Base-by-base conservation (phyloP, 2,113 vertebrate species). In the Corynorhinus townsendii region DNA sequence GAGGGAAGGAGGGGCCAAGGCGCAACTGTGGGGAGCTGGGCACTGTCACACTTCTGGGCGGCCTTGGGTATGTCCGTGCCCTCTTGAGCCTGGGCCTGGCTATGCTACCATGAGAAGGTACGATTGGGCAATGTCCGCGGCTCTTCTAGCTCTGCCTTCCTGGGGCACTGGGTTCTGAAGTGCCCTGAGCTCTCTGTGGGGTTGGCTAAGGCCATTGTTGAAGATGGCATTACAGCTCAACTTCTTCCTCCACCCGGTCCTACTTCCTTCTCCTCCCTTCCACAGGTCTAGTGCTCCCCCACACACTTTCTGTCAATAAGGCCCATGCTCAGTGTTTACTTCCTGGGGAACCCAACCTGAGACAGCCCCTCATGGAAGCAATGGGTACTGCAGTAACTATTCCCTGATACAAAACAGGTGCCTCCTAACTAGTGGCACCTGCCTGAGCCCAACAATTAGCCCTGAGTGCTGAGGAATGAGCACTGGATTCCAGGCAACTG, bases 41-140 rank as follows among this genome's bases (percentile, higher is more conserved):
- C 7, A 5, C 8, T 30, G 11, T 62, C 30, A n/a, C 14, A 45
- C 2, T 72, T 40, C 7, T 7, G 38, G 43, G n/a, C 9, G 16
- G 17, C 28, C 15, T 52, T 56, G 69, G 49, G 33, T 11, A 16
- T 4, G 68, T 56, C 8, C 33, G 11, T n/a, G 35, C 15, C 54
- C 19, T 45, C 22, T 17, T 47, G 64, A 73, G 40, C 28, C 76
- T 75, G 84, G 54, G 7, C n/a, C 26, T 86, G 52, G 11, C 49
- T 38, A 16, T 49, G 5, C 52, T 52, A 11, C 28, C 5, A 5
- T 1, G 20, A 82, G 68, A 71, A 86, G n/a, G 28, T 24, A 17
- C 8, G 40, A 47, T 3, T 17, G 16, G 5, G 3, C 35, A 16
- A 12, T 1, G 1, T 38, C 22, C 1, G 26, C 20, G 38, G 43